Evolutionary conservation across 1,140 invertebrate genomes (phyloP).

Genomic region (Diachasmimorpha longicaudata): DNA sequence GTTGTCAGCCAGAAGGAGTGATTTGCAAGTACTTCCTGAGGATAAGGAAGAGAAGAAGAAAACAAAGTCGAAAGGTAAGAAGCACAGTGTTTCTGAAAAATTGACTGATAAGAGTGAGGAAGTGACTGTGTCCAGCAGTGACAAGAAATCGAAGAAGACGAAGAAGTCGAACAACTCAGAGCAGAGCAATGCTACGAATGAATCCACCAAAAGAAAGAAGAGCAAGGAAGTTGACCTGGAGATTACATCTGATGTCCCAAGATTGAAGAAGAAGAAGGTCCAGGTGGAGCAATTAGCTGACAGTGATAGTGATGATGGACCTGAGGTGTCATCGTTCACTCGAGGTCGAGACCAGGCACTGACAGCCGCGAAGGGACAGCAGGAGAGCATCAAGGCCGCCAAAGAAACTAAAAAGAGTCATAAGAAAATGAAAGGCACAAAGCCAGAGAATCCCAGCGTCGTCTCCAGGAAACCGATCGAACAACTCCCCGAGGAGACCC

Average conservation of each 20-base stretch:
- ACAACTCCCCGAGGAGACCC: slow-evolving; percentile 35
- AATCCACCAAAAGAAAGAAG: not conserved
- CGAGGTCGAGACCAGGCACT: too few relatives aligned
- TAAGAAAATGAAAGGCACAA: not conserved
- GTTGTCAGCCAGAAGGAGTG: not conserved
- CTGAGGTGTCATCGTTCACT: too few relatives aligned
- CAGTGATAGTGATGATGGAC: slow-evolving; percentile 16
- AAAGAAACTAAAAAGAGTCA: not conserved
- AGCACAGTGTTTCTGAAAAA: not conserved
- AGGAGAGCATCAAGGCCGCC: not conserved
- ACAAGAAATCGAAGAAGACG: not conserved
- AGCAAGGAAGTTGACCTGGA: not conserved
- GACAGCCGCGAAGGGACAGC: too few relatives aligned
- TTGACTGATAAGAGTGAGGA: not conserved
- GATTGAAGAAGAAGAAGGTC: slow-evolving; percentile 9
- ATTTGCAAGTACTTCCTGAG: not conserved
- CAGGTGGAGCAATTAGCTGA: not conserved
- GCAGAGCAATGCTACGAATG: too few relatives aligned
- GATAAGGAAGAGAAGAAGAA: slow-evolving; percentile 16
- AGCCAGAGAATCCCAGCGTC: not conserved
- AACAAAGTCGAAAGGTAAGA: not conserved
- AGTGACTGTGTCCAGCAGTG: not conserved
- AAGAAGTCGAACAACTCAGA: too few relatives aligned
- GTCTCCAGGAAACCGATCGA: slow-evolving; percentile 30
- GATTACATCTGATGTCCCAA: not conserved